Percentiles rank a stretch among this genome's conserved stretches.
These are phyloP conservation scores for Nipponacmea schrenckii DNA, from an alignment of 2,888 invertebrate species.

Conservation along the genomic window DNA sequence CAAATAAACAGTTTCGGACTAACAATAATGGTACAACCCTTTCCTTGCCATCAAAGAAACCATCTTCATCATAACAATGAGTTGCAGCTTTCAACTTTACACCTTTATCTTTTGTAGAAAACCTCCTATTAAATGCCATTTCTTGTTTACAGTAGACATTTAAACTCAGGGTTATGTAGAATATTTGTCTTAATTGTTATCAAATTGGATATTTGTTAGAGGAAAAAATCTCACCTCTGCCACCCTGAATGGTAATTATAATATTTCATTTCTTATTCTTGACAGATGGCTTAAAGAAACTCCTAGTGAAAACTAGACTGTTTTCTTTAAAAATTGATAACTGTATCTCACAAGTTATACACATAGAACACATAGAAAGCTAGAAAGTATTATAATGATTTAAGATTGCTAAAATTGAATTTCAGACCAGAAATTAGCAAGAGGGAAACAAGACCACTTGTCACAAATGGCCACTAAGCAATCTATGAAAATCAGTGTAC, in stretches of 20 bases:
- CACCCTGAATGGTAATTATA: not conserved
- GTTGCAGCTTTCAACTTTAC: not conserved
- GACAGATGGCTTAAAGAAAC: not conserved
- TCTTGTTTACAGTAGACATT: not conserved
- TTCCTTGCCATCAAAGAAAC: not conserved
- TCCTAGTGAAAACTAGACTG: not conserved
- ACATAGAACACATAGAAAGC: too few relatives aligned
- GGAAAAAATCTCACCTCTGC: not conserved
- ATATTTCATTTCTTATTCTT: not conserved
- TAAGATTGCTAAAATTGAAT: too few relatives aligned
- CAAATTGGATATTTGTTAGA: not conserved
- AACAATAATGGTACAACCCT: too few relatives aligned
- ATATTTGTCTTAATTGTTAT: not conserved
- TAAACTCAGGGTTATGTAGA: not conserved
- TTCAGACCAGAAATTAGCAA: too few relatives aligned
- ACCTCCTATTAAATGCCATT: not conserved
- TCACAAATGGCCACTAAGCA: too few relatives aligned
- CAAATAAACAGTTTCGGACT: too few relatives aligned
- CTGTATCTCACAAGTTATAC: too few relatives aligned
- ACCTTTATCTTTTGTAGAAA: slow-evolving; percentile 2
- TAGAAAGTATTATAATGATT: too few relatives aligned
- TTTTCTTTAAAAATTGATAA: too few relatives aligned
- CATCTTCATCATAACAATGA: not conserved
- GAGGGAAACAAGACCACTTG: too few relatives aligned
- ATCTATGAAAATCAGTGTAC: too few relatives aligned